These are phyloP conservation scores for Hipposideros larvatus DNA, from an alignment of 2,797 vertebrate genomes.

Conservation along the genomic window DNA sequence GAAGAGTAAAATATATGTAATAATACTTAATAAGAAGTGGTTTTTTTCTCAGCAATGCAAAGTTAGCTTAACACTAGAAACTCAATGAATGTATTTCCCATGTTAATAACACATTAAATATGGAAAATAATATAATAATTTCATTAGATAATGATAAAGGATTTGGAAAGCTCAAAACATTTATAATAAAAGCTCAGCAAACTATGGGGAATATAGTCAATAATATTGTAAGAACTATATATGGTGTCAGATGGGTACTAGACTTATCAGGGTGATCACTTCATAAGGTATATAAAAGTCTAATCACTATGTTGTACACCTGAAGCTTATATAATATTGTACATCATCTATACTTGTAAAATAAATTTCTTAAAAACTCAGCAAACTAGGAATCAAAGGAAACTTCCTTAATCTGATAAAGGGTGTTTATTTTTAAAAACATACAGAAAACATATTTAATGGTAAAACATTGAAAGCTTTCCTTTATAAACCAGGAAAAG, in stretches of 20 bases:
- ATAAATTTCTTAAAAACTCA: not conserved
- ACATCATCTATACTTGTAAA: not conserved
- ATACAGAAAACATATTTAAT: constrained; percentile 26
- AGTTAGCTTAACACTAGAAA: not conserved
- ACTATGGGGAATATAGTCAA: not conserved
- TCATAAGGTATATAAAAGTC: not conserved
- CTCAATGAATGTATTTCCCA: not conserved
- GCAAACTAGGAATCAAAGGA: constrained; percentile 22
- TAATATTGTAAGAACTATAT: not conserved
- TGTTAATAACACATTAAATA: constrained; percentile 13
- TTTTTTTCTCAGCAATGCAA: not conserved
- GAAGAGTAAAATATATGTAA: not conserved
- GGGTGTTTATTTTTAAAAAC: not conserved
- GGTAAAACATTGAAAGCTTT: not conserved
- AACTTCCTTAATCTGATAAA: constrained; percentile 6
- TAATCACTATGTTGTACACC: not conserved
- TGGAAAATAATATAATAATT: not conserved
- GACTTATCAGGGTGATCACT: not conserved
- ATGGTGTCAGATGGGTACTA: not conserved
- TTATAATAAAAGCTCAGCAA: constrained; percentile 14
- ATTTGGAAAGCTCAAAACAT: constrained; percentile 35
- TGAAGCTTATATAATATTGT: not conserved
- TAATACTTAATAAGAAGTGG: not conserved
- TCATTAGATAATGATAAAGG: constrained; percentile 4
- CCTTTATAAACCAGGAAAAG: constrained; percentile 52